A percentile compares a stretch with the other conserved stretches of the same genome.
Evolutionary conservation across 1,140 invertebrate genomes (phyloP).

Genomic region (Goniozus legneri): DNA sequence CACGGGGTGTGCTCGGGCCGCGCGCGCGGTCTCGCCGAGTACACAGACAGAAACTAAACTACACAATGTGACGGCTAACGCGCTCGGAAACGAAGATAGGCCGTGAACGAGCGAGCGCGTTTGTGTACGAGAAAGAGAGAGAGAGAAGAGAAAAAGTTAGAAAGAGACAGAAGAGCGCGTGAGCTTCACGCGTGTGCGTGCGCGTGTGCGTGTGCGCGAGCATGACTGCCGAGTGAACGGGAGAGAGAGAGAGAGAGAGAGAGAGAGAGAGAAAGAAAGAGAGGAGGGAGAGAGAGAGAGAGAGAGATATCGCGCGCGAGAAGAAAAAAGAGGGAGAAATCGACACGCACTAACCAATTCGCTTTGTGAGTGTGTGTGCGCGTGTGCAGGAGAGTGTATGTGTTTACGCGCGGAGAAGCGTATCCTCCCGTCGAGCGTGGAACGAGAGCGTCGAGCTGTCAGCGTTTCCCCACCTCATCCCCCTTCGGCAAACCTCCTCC

Average conservation of each 20-base stretch:
- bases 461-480: slow-evolving; percentile 51
- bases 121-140: not conserved
- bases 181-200: slow-evolving; percentile 2
- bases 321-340: slow-evolving; percentile 23
- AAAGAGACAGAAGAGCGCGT: slow-evolving; percentile 19
- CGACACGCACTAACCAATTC: not conserved
- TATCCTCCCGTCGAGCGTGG: slow-evolving; percentile 50
- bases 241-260: slow-evolving; percentile 10
- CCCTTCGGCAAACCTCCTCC: slow-evolving; percentile 29
- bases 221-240: slow-evolving; percentile 12
- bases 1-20: no score
- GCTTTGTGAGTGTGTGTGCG: slow-evolving; percentile 1
- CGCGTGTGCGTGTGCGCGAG: slow-evolving; percentile 14
- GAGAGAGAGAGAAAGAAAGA: slow-evolving; percentile 16
- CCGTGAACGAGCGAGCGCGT: slow-evolving; percentile 23
- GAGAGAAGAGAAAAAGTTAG: slow-evolving; percentile 6
- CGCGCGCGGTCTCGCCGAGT: no score
- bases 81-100: slow-evolving; percentile 29
- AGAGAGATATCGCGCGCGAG: slow-evolving; percentile 7
- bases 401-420: slow-evolving; percentile 51
- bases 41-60: slow-evolving; percentile 49
- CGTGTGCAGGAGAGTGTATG: slow-evolving; percentile 22
- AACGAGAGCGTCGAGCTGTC: slow-evolving; percentile 53
- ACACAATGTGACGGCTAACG: slow-evolving; percentile 47
- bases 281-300: slow-evolving; percentile 13